A percentile compares a stretch with the other conserved stretches of the same genome.
Evolutionary conservation across 1,140 invertebrate species (phyloP).

Genomic region (Pissodes strobi): DNA sequence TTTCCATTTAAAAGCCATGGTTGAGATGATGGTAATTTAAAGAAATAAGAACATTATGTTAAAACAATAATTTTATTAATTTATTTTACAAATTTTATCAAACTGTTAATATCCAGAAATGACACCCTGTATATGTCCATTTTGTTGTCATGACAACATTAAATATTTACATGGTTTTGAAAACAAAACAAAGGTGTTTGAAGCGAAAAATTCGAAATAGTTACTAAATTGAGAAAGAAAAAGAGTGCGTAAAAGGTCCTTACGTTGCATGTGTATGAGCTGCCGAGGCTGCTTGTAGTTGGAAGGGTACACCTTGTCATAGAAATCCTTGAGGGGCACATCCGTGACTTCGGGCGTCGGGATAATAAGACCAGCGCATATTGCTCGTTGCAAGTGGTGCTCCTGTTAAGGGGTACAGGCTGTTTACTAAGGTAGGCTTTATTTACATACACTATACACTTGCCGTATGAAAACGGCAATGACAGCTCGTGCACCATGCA

Average conservation of each 20-base stretch:
- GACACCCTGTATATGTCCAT: too few relatives aligned
- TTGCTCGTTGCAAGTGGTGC: conserved; percentile 96
- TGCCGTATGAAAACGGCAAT: conserved; percentile 19
- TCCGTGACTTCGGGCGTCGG: conserved; percentile 92
- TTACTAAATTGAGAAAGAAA: conserved; percentile 18
- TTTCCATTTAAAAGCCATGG: too few relatives aligned
- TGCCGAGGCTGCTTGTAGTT: conserved; percentile 92
- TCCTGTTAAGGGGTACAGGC: conserved; percentile 67
- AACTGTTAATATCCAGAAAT: too few relatives aligned
- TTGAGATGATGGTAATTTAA: too few relatives aligned
- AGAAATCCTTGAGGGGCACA: conserved; percentile 74
- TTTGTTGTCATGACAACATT: conserved; percentile 8
- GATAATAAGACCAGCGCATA: conserved; percentile 94
- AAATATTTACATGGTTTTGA: conserved; percentile 14
- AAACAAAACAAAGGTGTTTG: conserved; percentile 21
- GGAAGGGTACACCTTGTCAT: conserved; percentile 84
- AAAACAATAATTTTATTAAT: too few relatives aligned
- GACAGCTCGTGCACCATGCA: conserved; percentile 27
- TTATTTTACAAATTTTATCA: too few relatives aligned
- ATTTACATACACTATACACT: background rate
- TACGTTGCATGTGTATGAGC: conserved; percentile 96
- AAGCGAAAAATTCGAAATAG: conserved; percentile 1
- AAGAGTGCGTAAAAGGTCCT: conserved; percentile 50
- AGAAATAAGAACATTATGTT: too few relatives aligned
- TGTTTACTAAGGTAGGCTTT: background rate